Evolutionary conservation across 2,797 vertebrate genomes (phyloP).

Genomic region (Mus caroli): DNA sequence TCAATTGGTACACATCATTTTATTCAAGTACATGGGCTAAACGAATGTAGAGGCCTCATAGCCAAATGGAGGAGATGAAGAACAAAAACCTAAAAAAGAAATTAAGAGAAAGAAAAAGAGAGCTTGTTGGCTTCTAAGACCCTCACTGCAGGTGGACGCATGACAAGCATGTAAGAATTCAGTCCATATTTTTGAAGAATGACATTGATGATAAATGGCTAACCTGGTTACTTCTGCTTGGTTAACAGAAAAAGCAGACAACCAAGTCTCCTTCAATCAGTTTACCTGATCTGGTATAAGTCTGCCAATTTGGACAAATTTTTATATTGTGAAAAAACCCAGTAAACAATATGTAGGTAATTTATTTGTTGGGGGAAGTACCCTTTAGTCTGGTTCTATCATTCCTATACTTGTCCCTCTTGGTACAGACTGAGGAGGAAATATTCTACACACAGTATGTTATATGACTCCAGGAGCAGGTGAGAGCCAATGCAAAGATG

Average conservation of each 20-base stretch:
- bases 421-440: neutral
- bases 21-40: neutral
- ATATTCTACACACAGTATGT: neutral
- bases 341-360: constrained; percentile 28
- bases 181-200: constrained; percentile 21
- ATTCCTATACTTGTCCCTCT: neutral
- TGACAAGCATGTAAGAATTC: neutral
- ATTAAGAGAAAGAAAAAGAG: neutral
- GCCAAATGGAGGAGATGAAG: neutral
- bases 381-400: neutral
- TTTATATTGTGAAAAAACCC: constrained; percentile 38
- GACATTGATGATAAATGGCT: constrained; percentile 20
- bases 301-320: constrained; percentile 49
- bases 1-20: constrained; percentile 33
- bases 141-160: neutral
- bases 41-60: neutral
- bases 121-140: neutral
- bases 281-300: constrained; percentile 34
- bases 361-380: neutral
- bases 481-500: neutral
- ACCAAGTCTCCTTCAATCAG: constrained; percentile 4
- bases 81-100: neutral
- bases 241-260: constrained; percentile 48
- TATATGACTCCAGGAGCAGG: neutral
- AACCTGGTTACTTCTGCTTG: constrained; percentile 12